phyloP scores from a whole-genome alignment of 2,797 vertebrate species.

The Anas bahamensis region DNA sequence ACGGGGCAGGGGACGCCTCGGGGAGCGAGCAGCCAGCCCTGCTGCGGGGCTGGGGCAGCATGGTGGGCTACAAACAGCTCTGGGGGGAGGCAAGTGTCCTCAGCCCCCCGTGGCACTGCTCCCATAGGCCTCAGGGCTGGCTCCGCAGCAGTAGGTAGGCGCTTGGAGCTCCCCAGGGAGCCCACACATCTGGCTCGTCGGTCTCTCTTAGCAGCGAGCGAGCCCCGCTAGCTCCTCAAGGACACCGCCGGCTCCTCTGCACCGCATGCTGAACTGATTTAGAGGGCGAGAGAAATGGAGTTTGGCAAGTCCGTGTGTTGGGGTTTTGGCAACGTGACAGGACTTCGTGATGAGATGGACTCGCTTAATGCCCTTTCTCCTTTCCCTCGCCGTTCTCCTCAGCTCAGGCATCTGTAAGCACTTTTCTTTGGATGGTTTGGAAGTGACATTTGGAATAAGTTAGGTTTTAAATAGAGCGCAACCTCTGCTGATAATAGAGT shows the following conservation, averaged over 20 bases:
- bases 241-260: background rate
- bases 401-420: background rate
- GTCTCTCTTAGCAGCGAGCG: background rate
- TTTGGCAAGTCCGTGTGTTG: background rate
- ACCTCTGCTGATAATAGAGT: background rate
- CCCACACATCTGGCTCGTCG: background rate
- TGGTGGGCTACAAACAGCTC: background rate
- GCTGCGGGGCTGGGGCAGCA: background rate
- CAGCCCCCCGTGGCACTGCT: rapidly evolving
- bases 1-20: background rate
- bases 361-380: background rate
- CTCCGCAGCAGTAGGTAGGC: background rate
- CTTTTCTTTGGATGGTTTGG: background rate
- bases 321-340: background rate
- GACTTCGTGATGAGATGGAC: background rate
- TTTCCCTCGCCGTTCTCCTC: background rate
- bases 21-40: background rate
- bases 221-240: background rate
- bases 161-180: background rate
- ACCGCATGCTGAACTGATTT: background rate
- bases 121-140: background rate
- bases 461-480: background rate
- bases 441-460: background rate
- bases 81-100: background rate
- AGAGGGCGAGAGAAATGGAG: background rate